Conservation (phyloP, 2,888 invertebrate genomes). For the Caenorhabditis doughertyi region DNA sequence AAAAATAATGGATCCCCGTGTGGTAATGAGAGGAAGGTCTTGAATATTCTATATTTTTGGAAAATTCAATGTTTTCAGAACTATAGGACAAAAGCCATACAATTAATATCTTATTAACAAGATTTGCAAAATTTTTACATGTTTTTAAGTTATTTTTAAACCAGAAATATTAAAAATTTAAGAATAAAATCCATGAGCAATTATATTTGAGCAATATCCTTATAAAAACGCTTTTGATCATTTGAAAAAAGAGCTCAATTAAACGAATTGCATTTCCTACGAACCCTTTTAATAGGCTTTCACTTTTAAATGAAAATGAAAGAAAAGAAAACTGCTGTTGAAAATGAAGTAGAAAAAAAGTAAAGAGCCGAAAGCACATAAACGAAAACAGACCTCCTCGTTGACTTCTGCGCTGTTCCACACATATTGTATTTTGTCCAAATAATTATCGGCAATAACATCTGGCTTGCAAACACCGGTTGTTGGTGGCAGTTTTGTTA, state of each 20-base stretch:
- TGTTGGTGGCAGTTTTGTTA: slow-evolving; percentile 66
- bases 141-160: too few relatives aligned
- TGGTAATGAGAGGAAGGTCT: not conserved
- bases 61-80: not conserved
- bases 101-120: too few relatives aligned
- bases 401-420: slow-evolving; percentile 76
- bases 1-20: too few relatives aligned
- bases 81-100: not conserved
- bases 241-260: not conserved
- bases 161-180: not conserved
- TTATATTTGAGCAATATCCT: too few relatives aligned
- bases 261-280: not conserved
- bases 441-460: slow-evolving; percentile 76
- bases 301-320: slow-evolving; percentile 6
- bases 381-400: slow-evolving; percentile 70
- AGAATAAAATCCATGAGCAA: too few relatives aligned
- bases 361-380: not conserved
- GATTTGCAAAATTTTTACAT: too few relatives aligned
- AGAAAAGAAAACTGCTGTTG: slow-evolving; percentile 1
- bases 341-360: not conserved
- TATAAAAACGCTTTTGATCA: too few relatives aligned
- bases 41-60: not conserved
- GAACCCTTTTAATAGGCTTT: not conserved
- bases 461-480: slow-evolving; percentile 72
- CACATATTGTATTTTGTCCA: slow-evolving; percentile 78